Evolutionary conservation across 2,888 invertebrate genomes (phyloP), one percentile per base, ranked within the genome.

Genomic region (Gnatocerus cornutus): DNA sequence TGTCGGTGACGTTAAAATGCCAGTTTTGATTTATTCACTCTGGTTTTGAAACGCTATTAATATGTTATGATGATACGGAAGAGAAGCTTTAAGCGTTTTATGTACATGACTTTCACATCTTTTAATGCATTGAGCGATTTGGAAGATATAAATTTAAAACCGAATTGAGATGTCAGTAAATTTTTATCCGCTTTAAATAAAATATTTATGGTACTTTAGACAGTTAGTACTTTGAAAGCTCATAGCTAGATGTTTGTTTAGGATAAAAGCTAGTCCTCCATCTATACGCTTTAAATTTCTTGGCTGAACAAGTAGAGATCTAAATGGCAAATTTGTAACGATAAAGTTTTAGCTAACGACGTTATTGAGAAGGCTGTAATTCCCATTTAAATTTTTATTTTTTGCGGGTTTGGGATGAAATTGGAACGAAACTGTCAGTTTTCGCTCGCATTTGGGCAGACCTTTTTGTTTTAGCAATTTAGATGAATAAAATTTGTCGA

Each of bases 1-100:
- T 21, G 16, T 43, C 13, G 30, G 59, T 59, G 46, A 59, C 59
- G 43, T 59, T 46, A 30, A 21, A 59, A 29, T 46, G 59, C 29
- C 12, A 43, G 41, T 58, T 58, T 41, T 58, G 56, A 58, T 58
- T 58, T 58, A 58, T 58, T 58, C 21, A 21, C 21, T 14, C 29
- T 33, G 59, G 14, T 59, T 43, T 30, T 59, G 59, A 59, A 43
- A 45, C 6, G 59, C 27, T 58, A 29, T 45, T 58, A 58, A 45
- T 45, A 56, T 41, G 27, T 14, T 58, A 43, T 45, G 45, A 30
- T 27, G 16, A 30, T 46, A 29, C 12, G 10, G 14, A 7, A 29
- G 27, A 56, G 39, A n/a, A 16, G 55, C 53, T 53, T 53, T 53
- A 37, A 50, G 16, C 55, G 16, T 21, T 39, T 41, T 41, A 21